These are phyloP conservation scores for Symphodus melops DNA, from an alignment of 2,113 vertebrate genomes.

Conservation along the genomic window DNA sequence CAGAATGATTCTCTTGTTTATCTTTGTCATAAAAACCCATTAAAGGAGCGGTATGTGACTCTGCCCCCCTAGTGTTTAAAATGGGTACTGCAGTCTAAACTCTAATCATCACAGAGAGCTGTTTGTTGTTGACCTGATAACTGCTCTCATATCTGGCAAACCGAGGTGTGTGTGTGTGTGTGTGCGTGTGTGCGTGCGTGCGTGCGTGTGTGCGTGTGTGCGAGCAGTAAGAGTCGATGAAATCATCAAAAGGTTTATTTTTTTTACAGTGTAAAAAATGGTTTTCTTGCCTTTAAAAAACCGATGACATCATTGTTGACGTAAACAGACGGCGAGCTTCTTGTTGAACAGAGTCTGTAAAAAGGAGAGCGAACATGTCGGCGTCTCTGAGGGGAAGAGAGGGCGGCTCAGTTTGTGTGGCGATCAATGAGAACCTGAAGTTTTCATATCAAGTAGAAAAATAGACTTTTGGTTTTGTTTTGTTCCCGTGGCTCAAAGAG, in stretches of 20 bases:
- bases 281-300: background rate
- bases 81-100: too few species aligned
- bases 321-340: background rate
- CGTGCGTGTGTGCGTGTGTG: too few species aligned
- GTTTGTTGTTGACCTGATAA: too few species aligned
- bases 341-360: background rate
- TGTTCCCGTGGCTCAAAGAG: background rate
- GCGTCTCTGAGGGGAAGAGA: background rate
- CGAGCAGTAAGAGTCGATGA: background rate
- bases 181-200: too few species aligned
- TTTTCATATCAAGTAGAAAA: background rate
- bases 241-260: slow-evolving; percentile 5
- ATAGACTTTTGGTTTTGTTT: slow-evolving; percentile 1
- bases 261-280: background rate
- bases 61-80: too few species aligned
- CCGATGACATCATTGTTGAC: background rate
- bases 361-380: background rate
- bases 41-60: too few species aligned
- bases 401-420: background rate
- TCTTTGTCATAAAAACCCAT: too few species aligned
- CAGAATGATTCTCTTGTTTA: too few species aligned
- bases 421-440: background rate
- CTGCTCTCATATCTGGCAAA: too few species aligned
- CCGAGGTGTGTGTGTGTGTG: too few species aligned
- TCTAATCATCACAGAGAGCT: too few species aligned